Percentiles rank a stretch among this genome's conserved stretches.
Evolutionary conservation across 2,888 invertebrate genomes (phyloP).

Genomic region (Galerucella calmariensis): DNA sequence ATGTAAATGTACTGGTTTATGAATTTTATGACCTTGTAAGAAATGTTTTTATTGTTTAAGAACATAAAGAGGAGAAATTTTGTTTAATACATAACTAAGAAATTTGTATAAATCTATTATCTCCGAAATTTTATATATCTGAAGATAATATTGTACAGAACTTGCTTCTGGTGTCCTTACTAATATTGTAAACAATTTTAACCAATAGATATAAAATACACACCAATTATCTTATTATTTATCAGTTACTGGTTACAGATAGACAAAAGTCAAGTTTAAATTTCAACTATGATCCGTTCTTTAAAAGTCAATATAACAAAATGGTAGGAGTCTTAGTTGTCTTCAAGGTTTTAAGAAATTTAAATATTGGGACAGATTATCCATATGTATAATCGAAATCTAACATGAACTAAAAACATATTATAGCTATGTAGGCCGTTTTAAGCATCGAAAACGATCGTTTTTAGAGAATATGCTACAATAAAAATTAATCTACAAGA

Average conservation of each 20-base stretch:
- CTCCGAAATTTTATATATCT: background rate
- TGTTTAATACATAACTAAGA: background rate
- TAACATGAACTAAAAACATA: background rate
- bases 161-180: background rate
- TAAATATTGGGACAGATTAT: background rate
- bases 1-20: background rate
- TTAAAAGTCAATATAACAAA: background rate
- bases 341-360: conserved; percentile 10
- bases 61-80: background rate
- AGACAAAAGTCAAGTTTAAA: background rate
- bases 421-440: background rate
- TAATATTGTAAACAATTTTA: background rate
- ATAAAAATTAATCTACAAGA: background rate
- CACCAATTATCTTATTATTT: background rate
- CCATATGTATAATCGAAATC: conserved; percentile 3
- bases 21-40: background rate
- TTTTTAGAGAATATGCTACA: background rate
- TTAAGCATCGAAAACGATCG: background rate
- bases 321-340: conserved; percentile 5
- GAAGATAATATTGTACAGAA: background rate
- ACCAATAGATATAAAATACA: background rate
- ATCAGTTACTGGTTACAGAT: background rate
- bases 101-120: background rate
- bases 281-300: background rate
- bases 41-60: conserved; percentile 3